These are phyloP conservation scores for Phalera bucephala DNA, from an alignment of 2,888 invertebrate species.

Conservation along the genomic window DNA sequence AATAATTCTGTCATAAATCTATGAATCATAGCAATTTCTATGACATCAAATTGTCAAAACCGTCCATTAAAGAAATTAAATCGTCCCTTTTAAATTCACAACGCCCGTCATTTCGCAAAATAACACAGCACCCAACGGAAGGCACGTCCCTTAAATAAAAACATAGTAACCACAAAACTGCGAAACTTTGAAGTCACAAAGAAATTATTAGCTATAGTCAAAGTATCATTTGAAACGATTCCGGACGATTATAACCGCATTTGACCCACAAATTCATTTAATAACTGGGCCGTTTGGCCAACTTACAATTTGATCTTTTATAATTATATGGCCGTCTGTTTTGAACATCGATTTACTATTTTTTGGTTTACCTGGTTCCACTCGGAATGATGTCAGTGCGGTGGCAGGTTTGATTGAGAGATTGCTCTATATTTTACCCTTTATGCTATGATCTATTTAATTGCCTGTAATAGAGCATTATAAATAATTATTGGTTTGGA, in stretches of 20 bases:
- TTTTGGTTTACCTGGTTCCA: constrained; percentile 63
- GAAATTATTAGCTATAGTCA: constrained; percentile 33
- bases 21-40: constrained; percentile 35
- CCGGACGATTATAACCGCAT: constrained; percentile 76
- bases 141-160: constrained; percentile 53
- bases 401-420: constrained; percentile 50
- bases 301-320: constrained; percentile 69
- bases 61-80: constrained; percentile 62
- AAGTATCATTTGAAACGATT: constrained; percentile 61
- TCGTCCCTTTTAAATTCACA: constrained; percentile 43
- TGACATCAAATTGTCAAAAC: constrained; percentile 53
- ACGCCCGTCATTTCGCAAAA: constrained; percentile 46
- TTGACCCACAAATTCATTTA: constrained; percentile 71
- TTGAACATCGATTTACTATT: constrained; percentile 60
- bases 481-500: too few species aligned
- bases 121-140: constrained; percentile 54
- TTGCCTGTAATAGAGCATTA: constrained; percentile 29
- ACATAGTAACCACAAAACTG: constrained; percentile 49
- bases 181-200: constrained; percentile 29
- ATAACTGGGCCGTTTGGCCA: constrained; percentile 64
- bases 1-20: constrained; percentile 46
- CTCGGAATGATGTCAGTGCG: constrained; percentile 36
- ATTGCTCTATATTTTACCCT: constrained; percentile 53
- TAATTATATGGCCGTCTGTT: constrained; percentile 69
- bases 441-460: constrained; percentile 53